Percentiles rank a stretch among this genome's conserved stretches.
Evolutionary conservation across 2,113 vertebrate genomes (phyloP).

Genomic region (Neopipo cinnamomea): DNA sequence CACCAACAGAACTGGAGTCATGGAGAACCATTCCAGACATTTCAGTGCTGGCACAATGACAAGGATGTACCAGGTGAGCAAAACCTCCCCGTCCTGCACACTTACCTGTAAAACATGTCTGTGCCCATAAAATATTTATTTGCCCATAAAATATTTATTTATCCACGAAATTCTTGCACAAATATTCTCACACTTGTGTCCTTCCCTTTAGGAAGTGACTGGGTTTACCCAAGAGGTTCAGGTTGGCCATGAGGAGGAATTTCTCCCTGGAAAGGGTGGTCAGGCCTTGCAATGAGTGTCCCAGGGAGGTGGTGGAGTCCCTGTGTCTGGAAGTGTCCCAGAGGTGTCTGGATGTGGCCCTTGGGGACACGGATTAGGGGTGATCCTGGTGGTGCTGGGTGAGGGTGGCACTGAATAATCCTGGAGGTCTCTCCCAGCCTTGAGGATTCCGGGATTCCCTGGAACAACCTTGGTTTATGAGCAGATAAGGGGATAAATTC

Average conservation of each 20-base stretch:
- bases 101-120: neutral
- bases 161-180: neutral
- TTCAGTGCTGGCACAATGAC: neutral
- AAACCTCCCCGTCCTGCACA: neutral
- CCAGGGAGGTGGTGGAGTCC: neutral
- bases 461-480: neutral
- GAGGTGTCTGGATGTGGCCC: neutral
- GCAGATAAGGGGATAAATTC: neutral
- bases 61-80: neutral
- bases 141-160: neutral
- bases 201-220: neutral
- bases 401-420: neutral
- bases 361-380: neutral
- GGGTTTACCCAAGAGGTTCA: neutral
- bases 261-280: neutral
- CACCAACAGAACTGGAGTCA: neutral
- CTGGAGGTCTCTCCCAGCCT: neutral
- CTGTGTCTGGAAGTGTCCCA: neutral
- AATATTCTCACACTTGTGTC: neutral
- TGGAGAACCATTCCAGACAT: neutral
- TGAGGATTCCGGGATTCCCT: no score
- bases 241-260: neutral
- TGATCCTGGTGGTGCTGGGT: neutral
- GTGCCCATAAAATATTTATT: neutral
- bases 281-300: neutral